A percentile compares a stretch with the other conserved stretches of the same genome.
phyloP scores from a whole-genome alignment of 2,888 invertebrate species.

The Meganola albula region DNA sequence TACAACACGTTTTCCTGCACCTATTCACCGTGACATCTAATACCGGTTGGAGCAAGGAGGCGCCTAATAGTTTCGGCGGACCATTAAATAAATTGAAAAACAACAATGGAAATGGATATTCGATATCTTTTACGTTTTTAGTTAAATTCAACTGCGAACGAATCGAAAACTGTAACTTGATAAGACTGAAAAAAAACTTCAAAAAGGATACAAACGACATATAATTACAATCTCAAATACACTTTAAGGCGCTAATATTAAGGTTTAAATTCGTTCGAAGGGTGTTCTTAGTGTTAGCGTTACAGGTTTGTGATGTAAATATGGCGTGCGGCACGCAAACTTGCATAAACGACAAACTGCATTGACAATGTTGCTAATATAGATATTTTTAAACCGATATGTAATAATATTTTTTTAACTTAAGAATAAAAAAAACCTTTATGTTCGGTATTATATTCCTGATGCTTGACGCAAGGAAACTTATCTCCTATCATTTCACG shows the following conservation, averaged over 20 bases:
- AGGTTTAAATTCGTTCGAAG: conserved; percentile 12
- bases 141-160: conserved; percentile 45
- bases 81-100: conserved; percentile 25
- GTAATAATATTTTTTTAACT: conserved; percentile 51
- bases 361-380: conserved; percentile 51
- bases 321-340: conserved; percentile 64
- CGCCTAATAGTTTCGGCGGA: conserved; percentile 16
- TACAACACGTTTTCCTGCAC: no score
- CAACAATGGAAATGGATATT: conserved; percentile 41
- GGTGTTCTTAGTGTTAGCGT: conserved; percentile 14
- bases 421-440: no score
- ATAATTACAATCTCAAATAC: not conserved
- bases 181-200: conserved; percentile 35
- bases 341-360: conserved; percentile 62
- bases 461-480: no score
- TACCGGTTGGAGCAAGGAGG: no score
- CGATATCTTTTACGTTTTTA: conserved; percentile 47
- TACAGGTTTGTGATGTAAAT: conserved; percentile 17
- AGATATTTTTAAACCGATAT: conserved; percentile 51
- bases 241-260: not conserved
- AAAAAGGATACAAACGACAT: not conserved
- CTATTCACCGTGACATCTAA: no score
- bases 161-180: conserved; percentile 58
- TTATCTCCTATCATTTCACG: no score
- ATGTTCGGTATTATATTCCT: no score